phyloP scores from a whole-genome alignment of 2,113 vertebrate genomes.

The Brachionichthys hirsutus region DNA sequence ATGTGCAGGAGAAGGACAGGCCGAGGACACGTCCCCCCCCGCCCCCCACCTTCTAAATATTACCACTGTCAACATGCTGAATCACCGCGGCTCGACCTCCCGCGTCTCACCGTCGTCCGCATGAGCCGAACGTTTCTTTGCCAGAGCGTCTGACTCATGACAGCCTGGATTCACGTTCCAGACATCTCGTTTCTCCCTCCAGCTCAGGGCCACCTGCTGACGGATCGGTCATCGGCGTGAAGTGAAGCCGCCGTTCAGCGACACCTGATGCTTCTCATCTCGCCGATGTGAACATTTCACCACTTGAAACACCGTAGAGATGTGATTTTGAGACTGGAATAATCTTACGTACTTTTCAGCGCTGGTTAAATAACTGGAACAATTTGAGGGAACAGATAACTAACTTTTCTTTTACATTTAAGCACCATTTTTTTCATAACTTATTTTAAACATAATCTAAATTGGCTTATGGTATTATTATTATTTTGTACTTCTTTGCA shows the following conservation, averaged over 20 bases:
- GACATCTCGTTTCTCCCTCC: background rate
- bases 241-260: background rate
- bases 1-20: constrained; percentile 33
- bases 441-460: no score
- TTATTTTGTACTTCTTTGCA: background rate
- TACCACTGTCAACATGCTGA: constrained; percentile 43
- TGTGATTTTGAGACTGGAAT: background rate
- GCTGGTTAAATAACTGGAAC: background rate
- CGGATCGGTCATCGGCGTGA: constrained; percentile 2
- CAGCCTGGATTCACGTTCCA: background rate
- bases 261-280: background rate
- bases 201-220: constrained; percentile 12
- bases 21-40: constrained; percentile 13
- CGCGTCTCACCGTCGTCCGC: background rate
- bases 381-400: background rate
- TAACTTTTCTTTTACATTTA: background rate
- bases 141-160: constrained; percentile 1
- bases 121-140: background rate
- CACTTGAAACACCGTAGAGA: background rate
- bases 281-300: background rate
- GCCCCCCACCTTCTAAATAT: constrained; percentile 49
- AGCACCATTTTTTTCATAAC: no score
- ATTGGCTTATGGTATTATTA: no score
- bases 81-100: constrained; percentile 5
- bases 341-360: background rate